These are phyloP conservation scores for Shargacucullia verbasci DNA, from an alignment of 2,888 invertebrate genomes.

Conservation along the genomic window DNA sequence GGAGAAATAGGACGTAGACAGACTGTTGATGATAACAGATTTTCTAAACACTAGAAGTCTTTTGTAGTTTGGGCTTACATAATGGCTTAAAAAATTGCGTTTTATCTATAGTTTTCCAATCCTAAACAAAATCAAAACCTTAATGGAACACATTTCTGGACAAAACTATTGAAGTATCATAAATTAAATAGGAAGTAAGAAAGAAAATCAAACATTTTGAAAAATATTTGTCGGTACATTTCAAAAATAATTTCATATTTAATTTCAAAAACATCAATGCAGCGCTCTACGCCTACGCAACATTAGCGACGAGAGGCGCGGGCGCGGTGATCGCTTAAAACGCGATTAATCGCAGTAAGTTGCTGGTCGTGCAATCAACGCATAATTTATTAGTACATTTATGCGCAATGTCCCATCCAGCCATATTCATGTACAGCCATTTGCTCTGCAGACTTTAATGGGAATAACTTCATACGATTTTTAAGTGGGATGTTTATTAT, in stretches of 20 bases:
- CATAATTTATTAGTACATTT: conserved; percentile 46
- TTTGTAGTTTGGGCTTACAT: too few species aligned
- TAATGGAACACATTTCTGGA: too few species aligned
- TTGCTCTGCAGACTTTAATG: conserved; percentile 24
- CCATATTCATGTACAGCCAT: conserved; percentile 41
- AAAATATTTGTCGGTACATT: too few species aligned
- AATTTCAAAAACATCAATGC: background rate
- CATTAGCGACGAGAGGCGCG: conserved; percentile 10
- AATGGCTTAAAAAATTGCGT: too few species aligned
- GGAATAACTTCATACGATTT: background rate
- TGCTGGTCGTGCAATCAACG: conserved; percentile 41
- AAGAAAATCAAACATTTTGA: too few species aligned
- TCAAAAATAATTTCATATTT: background rate
- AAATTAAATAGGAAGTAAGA: too few species aligned
- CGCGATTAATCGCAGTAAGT: conserved; percentile 46
- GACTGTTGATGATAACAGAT: conserved; percentile 2
- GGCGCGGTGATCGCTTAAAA: conserved; percentile 49
- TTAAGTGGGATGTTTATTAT: background rate
- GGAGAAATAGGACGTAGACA: conserved; percentile 5
- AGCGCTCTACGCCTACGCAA: conserved; percentile 40
- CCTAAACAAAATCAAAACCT: too few species aligned
- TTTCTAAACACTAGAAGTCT: too few species aligned
- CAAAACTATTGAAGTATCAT: too few species aligned
- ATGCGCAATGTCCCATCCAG: conserved; percentile 49
- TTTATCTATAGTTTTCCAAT: too few species aligned